Percentiles rank a stretch among this genome's conserved stretches.
Evolutionary conservation across 2,888 invertebrate genomes (phyloP).

Genomic region (Eupithecia insigniata): DNA sequence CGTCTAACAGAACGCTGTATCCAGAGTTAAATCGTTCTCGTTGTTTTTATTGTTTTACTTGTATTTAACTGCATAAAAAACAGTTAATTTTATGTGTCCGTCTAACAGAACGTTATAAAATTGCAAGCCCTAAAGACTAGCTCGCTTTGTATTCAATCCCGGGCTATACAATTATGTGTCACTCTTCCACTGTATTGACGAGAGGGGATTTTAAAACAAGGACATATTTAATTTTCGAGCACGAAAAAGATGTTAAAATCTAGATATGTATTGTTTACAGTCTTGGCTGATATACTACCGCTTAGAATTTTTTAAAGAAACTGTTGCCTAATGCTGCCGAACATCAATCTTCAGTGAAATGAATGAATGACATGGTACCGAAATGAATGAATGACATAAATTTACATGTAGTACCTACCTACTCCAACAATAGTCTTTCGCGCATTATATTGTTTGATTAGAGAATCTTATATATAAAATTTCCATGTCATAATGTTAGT

Average conservation of each 20-base stretch:
- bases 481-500: too few relatives aligned
- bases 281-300: background rate
- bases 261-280: background rate
- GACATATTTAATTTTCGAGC: background rate
- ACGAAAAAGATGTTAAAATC: background rate
- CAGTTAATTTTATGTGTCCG: background rate
- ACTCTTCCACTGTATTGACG: slow-evolving; percentile 4
- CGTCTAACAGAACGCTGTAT: too few relatives aligned
- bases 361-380: too few relatives aligned
- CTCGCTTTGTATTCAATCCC: slow-evolving; percentile 44
- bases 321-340: too few relatives aligned
- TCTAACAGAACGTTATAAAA: background rate
- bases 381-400: background rate
- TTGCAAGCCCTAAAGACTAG: slow-evolving; percentile 2
- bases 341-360: too few relatives aligned
- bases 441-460: background rate
- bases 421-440: too few relatives aligned
- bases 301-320: too few relatives aligned
- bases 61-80: background rate
- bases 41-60: too few relatives aligned
- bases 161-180: slow-evolving; percentile 38
- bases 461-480: too few relatives aligned
- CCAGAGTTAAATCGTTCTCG: too few relatives aligned
- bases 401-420: too few relatives aligned
- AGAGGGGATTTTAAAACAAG: background rate